Percentiles rank a stretch among this genome's conserved stretches.
Conservation (phyloP, 1,140 invertebrate species). For the Euglossa dilemma region DNA sequence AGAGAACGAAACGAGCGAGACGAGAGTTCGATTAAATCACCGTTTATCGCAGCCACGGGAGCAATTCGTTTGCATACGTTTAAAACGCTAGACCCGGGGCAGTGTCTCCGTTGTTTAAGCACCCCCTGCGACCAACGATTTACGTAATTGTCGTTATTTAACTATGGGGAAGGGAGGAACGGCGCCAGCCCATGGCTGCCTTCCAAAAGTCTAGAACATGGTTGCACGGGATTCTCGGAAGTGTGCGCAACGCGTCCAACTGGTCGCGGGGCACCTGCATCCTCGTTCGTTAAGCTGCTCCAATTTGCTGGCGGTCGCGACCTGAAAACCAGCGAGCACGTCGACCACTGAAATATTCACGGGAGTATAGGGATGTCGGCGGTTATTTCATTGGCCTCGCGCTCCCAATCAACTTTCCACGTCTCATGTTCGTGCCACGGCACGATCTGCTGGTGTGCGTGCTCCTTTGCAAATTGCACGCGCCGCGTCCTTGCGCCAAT, state of each 20-base stretch:
- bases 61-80: slow-evolving; percentile 41
- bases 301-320: slow-evolving; percentile 10
- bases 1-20: background rate
- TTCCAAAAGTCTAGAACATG: slow-evolving; percentile 5
- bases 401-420: slow-evolving; percentile 54
- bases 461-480: slow-evolving; percentile 11
- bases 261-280: background rate
- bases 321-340: slow-evolving; percentile 12
- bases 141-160: background rate
- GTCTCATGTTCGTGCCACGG: background rate
- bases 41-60: slow-evolving; percentile 34
- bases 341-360: slow-evolving; percentile 1
- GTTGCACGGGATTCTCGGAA: background rate
- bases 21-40: slow-evolving; percentile 52
- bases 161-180: background rate
- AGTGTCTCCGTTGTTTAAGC: background rate
- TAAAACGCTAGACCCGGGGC: background rate
- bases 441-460: background rate
- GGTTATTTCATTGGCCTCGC: slow-evolving; percentile 71
- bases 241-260: background rate
- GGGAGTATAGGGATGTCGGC: slow-evolving; percentile 70
- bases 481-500: slow-evolving; percentile 12
- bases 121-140: background rate
- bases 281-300: background rate
- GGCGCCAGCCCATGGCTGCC: background rate